phyloP scores from a whole-genome alignment of 2,797 vertebrate genomes.

The Simalia tracyae region DNA sequence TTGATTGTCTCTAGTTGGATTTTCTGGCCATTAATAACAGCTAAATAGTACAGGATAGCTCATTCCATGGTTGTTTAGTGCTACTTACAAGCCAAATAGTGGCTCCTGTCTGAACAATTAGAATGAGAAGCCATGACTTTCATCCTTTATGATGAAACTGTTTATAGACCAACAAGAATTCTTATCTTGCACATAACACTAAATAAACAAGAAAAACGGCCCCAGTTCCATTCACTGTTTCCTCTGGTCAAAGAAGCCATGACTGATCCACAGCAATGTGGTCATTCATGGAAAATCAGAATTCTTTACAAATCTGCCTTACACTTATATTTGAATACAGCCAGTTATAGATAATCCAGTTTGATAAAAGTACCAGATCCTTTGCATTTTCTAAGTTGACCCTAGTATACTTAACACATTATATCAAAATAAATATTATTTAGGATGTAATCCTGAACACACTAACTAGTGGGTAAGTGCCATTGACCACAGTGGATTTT shows the following conservation, averaged over 20 bases:
- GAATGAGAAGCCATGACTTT: background rate
- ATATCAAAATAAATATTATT: background rate
- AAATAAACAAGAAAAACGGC: background rate
- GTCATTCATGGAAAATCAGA: no score
- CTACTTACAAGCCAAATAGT: background rate
- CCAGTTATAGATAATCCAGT: no score
- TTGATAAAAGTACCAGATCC: background rate
- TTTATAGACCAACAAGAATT: no score
- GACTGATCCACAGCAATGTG: no score
- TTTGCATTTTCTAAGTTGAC: background rate
- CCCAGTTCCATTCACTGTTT: background rate
- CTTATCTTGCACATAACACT: no score
- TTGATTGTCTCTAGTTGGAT: background rate
- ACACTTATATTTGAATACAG: no score
- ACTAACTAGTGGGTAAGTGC: background rate
- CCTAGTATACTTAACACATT: background rate
- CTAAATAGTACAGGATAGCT: background rate
- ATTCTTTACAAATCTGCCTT: no score
- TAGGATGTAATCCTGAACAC: background rate
- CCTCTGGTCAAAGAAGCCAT: background rate
- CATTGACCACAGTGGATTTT: background rate
- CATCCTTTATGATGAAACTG: no score
- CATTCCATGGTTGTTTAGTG: background rate
- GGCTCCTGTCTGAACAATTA: background rate
- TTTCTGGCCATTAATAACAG: background rate